These are phyloP conservation scores for Rissa tridactyla DNA, from an alignment of 2,113 vertebrate species.

Conservation along the genomic window DNA sequence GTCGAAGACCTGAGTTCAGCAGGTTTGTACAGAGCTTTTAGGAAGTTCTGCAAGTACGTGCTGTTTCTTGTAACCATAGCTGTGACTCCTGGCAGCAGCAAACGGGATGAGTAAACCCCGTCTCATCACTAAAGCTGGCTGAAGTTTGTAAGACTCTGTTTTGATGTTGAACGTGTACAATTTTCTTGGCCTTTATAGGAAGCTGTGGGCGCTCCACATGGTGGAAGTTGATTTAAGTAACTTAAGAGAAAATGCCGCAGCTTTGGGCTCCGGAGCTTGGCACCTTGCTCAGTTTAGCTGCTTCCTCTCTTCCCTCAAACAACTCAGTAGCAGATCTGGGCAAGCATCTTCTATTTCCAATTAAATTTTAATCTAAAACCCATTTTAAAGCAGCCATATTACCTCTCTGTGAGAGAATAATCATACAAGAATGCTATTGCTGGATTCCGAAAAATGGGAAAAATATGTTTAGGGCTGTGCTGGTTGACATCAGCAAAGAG, in stretches of 20 bases:
- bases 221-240: neutral
- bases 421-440: neutral
- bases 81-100: neutral
- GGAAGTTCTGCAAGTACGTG: neutral
- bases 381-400: conserved; percentile 1
- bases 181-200: conserved; percentile 27
- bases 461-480: neutral
- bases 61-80: neutral
- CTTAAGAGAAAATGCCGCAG: neutral
- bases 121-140: neutral
- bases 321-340: neutral
- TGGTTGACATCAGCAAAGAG: neutral
- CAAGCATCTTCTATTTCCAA: neutral
- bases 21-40: neutral
- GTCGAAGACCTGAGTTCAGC: neutral
- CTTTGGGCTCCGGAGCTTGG: neutral
- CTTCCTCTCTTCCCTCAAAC: neutral
- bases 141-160: neutral
- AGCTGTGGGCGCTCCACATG: neutral
- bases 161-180: neutral
- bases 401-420: neutral
- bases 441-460: neutral
- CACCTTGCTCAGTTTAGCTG: neutral
- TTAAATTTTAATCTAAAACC: neutral
- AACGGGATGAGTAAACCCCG: neutral